Percentiles rank a stretch among this genome's conserved stretches.
Conservation (phyloP, 2,888 invertebrate genomes). For the Tetropium fuscum region DNA sequence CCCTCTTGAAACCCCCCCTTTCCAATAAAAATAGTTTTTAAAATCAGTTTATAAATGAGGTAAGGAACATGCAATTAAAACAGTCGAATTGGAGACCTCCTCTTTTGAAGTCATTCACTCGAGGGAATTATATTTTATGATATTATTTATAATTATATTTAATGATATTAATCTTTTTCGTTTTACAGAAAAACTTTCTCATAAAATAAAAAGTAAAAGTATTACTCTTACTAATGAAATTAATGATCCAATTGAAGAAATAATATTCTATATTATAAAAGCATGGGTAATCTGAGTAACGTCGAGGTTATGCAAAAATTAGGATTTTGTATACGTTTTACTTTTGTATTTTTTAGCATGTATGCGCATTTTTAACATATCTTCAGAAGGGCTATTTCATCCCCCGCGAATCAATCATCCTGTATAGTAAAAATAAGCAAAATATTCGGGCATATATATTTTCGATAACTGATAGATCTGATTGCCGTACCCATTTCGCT, state of each 20-base stretch:
- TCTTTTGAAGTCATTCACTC: background rate
- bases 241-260: slow-evolving; percentile 74
- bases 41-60: too few relatives aligned
- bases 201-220: slow-evolving; percentile 15
- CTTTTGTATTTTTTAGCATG: too few relatives aligned
- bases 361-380: too few relatives aligned
- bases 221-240: slow-evolving; percentile 18
- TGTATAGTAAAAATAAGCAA: background rate
- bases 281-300: slow-evolving; percentile 36
- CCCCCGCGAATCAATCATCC: background rate
- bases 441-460: background rate
- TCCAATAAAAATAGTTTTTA: too few relatives aligned
- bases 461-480: slow-evolving; percentile 12
- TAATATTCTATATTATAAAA: slow-evolving; percentile 70
- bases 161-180: slow-evolving; percentile 12
- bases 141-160: slow-evolving; percentile 5
- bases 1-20: too few relatives aligned
- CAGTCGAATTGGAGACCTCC: too few relatives aligned
- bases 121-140: slow-evolving; percentile 11
- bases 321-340: too few relatives aligned
- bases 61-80: too few relatives aligned
- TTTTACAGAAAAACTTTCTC: slow-evolving; percentile 14
- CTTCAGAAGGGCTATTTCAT: too few relatives aligned
- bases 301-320: too few relatives aligned
- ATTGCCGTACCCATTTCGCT: slow-evolving; percentile 14